Evolutionary conservation across 2,113 vertebrate genomes (phyloP).

Genomic region (Buteo buteo): DNA sequence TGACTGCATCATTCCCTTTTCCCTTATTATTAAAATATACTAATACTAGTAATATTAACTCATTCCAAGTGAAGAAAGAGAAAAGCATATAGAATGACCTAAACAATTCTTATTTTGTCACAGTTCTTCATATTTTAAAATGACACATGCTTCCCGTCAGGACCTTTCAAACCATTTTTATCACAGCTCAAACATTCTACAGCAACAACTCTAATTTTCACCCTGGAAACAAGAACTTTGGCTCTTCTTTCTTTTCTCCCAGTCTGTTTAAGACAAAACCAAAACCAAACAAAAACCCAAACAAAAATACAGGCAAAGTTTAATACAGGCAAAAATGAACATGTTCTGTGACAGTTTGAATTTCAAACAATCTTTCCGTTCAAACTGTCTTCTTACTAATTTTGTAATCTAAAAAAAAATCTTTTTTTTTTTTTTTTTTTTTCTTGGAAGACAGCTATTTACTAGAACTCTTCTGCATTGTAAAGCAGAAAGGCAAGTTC

Average conservation of each 20-base stretch:
- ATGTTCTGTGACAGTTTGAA: not conserved
- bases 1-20: not conserved
- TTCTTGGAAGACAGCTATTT: not conserved
- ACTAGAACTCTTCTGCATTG: not conserved
- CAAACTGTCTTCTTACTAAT: not conserved
- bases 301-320: not conserved
- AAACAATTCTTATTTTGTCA: constrained; percentile 15
- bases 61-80: not conserved
- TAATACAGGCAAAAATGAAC: not conserved
- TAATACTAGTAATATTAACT: constrained; percentile 15
- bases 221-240: not conserved
- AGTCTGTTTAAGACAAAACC: not conserved
- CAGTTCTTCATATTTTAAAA: constrained; percentile 16
- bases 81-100: constrained; percentile 1
- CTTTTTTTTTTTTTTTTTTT: not conserved
- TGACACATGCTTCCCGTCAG: not conserved
- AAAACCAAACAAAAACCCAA: not conserved
- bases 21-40: not conserved
- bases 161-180: constrained; percentile 34
- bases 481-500: not conserved
- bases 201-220: not conserved
- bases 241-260: not conserved
- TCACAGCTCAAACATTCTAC: not conserved
- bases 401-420: not conserved
- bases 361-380: not conserved